phyloP scores from a whole-genome alignment of 2,113 vertebrate species.

The Anoura caudifer region DNA sequence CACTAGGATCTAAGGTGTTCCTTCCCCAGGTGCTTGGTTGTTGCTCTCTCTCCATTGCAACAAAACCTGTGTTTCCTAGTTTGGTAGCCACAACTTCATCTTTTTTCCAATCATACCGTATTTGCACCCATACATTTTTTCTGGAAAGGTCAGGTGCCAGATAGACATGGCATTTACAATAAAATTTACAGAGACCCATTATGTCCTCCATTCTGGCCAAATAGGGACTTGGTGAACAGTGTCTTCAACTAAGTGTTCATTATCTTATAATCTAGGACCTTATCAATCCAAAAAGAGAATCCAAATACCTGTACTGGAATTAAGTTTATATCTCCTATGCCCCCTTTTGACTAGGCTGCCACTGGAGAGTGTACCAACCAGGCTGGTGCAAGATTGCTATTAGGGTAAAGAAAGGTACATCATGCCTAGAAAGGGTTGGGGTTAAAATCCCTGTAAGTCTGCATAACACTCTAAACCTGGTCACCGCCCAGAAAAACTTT shows the following conservation, averaged over 20 bases:
- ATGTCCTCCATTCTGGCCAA: not conserved
- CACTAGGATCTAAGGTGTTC: not conserved
- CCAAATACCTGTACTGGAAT: not conserved
- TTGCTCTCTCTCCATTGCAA: not conserved
- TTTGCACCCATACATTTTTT: not conserved
- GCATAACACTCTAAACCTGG: not conserved
- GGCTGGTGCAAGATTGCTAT: not conserved
- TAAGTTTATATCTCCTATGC: not conserved
- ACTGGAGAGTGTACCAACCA: not conserved
- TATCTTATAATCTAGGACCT: not conserved
- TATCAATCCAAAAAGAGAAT: not conserved
- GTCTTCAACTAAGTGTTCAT: not conserved
- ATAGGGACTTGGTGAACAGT: not conserved
- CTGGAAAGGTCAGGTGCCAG: not conserved
- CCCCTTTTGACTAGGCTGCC: not conserved
- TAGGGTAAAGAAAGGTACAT: not conserved
- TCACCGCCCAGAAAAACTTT: not conserved
- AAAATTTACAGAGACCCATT: not conserved
- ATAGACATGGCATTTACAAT: not conserved
- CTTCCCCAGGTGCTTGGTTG: not conserved
- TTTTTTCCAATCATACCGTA: not conserved
- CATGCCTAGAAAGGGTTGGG: not conserved
- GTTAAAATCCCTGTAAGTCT: not conserved
- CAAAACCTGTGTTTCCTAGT: not conserved
- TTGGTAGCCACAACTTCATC: not conserved